These are phyloP conservation scores for Dipodomys ordii DNA, from an alignment of 2,113 vertebrate genomes.

Conservation along the genomic window DNA sequence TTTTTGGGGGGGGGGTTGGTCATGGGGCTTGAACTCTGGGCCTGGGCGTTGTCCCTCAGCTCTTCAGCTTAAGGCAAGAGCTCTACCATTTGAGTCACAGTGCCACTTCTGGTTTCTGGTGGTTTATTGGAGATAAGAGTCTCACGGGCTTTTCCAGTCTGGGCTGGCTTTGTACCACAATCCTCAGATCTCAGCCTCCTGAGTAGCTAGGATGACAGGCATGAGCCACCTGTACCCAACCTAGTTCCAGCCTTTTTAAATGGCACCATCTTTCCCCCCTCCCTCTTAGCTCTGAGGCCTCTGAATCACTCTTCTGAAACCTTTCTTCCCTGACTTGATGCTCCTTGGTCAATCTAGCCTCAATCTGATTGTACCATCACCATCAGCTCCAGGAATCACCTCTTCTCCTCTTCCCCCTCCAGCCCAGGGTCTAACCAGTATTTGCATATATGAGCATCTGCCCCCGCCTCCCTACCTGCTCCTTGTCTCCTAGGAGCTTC, in stretches of 20 bases:
- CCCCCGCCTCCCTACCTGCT: background rate
- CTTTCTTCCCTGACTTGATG: background rate
- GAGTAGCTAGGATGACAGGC: too few species aligned
- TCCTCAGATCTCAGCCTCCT: too few species aligned
- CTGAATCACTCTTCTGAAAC: background rate
- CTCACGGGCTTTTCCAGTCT: too few species aligned
- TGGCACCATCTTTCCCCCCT: background rate
- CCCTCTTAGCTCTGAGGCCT: background rate
- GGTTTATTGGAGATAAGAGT: too few species aligned
- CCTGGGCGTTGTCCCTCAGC: too few species aligned
- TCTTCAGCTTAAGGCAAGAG: too few species aligned
- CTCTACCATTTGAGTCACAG: too few species aligned
- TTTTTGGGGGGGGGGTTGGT: too few species aligned
- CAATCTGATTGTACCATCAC: background rate
- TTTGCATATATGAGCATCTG: background rate
- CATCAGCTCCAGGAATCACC: background rate
- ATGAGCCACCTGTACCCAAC: too few species aligned
- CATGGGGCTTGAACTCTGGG: too few species aligned
- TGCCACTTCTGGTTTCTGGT: too few species aligned
- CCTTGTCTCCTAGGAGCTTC: background rate
- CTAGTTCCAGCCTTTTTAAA: background rate
- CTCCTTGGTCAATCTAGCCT: background rate
- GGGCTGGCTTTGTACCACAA: too few species aligned
- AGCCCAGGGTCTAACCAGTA: background rate
- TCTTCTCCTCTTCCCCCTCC: background rate